A percentile compares a stretch with the other conserved stretches of the same genome.
Conservation (phyloP, 1,140 invertebrate species). For the Limonius californicus region DNA sequence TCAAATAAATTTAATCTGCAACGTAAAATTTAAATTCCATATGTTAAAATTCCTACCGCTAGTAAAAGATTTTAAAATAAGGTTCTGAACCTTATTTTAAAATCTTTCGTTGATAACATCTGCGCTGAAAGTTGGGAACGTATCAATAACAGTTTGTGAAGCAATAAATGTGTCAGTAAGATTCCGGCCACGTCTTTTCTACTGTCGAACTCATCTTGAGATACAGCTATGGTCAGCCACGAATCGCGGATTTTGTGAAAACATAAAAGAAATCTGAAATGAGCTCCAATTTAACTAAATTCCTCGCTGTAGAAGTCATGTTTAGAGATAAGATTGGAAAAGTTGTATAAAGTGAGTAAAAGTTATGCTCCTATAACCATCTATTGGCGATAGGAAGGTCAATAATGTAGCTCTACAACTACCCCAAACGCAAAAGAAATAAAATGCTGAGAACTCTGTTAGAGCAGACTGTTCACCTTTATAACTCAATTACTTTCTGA, state of each 20-base stretch:
- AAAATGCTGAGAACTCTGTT: constrained; percentile 27
- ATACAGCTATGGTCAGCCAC: constrained; percentile 10
- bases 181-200: constrained; percentile 18
- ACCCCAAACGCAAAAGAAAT: constrained; percentile 31
- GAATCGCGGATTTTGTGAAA: constrained; percentile 3
- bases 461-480: constrained; percentile 17
- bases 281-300: constrained; percentile 51
- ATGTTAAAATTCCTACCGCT: too few species aligned
- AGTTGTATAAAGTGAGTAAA: constrained; percentile 53
- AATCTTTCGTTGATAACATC: background rate
- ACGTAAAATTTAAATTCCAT: too few species aligned
- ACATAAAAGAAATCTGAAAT: constrained; percentile 17
- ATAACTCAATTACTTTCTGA: background rate
- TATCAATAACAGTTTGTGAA: constrained; percentile 17
- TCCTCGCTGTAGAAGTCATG: constrained; percentile 44
- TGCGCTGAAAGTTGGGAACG: background rate
- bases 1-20: too few species aligned
- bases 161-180: constrained; percentile 17
- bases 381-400: constrained; percentile 41
- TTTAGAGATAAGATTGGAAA: constrained; percentile 55
- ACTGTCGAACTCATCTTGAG: constrained; percentile 3
- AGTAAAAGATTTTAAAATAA: background rate
- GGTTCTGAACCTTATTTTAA: background rate
- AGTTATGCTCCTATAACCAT: constrained; percentile 53
- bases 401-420: constrained; percentile 39